Percentiles rank a stretch among this genome's conserved stretches.
Conservation (phyloP, 2,113 vertebrate species). For the Paratilapia polleni region DNA sequence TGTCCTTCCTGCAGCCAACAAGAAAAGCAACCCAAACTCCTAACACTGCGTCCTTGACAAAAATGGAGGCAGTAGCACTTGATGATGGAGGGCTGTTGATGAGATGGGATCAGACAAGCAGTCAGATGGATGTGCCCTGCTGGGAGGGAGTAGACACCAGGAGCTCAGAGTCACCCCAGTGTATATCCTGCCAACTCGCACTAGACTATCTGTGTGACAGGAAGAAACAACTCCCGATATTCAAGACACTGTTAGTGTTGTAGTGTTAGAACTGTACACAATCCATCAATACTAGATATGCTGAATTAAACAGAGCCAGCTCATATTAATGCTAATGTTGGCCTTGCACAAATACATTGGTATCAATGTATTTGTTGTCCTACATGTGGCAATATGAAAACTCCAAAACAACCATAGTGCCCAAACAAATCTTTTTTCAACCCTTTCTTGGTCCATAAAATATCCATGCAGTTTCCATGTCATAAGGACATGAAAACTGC, state of each 20-base stretch:
- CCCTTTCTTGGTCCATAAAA: not conserved
- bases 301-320: too few species aligned
- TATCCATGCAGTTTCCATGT: too few species aligned
- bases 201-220: not conserved
- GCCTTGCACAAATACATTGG: too few species aligned
- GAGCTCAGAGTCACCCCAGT: not conserved
- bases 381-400: too few species aligned
- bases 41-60: not conserved
- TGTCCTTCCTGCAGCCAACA: not conserved
- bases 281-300: too few species aligned
- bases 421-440: not conserved
- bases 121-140: not conserved
- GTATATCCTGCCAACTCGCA: not conserved
- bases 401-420: too few species aligned
- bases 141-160: not conserved
- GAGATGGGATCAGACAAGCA: not conserved
- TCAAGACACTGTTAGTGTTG: too few species aligned
- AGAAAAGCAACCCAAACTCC: not conserved
- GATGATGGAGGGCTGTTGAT: not conserved
- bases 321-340: too few species aligned
- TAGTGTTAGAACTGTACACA: too few species aligned
- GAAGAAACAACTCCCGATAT: too few species aligned
- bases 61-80: rapidly evolving
- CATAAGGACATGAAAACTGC: too few species aligned
- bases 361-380: too few species aligned